Evolutionary conservation across 2,797 vertebrate species (phyloP), one percentile per base, ranked within the genome.

Genomic region (Coregonus suidteri): DNA sequence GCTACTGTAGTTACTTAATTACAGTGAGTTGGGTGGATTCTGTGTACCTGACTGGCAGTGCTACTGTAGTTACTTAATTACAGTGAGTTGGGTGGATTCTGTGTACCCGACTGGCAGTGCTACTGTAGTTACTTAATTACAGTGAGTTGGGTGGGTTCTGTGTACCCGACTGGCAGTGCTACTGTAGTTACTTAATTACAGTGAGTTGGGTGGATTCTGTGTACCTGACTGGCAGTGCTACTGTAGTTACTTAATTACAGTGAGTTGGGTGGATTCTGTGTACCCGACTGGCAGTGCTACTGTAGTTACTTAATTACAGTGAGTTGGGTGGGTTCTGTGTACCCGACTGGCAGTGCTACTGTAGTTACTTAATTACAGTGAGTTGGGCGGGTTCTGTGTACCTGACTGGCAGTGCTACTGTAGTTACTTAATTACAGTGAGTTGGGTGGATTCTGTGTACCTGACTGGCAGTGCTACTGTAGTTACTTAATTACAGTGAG

Each of bases 391-490:
- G n/a, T 34, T 34, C 31, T 34, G 31, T 34, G 31, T 91, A 95
- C 94, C 93, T 95, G 93, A 91, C 94, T 96, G 96, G 18, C 64
- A n/a, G 16, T 25, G 96, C 96, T 95, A 96, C 90, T 95, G 95
- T 93, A 90, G 89, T 94, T 95, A 94, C 56, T 35, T 16, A n/a
- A 4, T 87, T 88, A 71, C 93, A 93, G 91, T 94, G 91, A 95
- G 94, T 93, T 95, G 93, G 91, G 94, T 96, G 96, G 96, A 96
- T 95, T 96, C 90, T 95, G 95, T 96, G 94, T 96, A 95, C 95
- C 96, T 96, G 95, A 93, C 92, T 95, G 52, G 52, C 15, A 82
- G 77, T 64, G 78, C 92, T 37, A 37, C 35, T 41, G 37, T 93
- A 90, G 89, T 94, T 95, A 94, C 56, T 35, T 16, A n/a, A 4